Percentiles rank a stretch among this genome's conserved stretches.
Evolutionary conservation across 1,140 invertebrate genomes (phyloP).

Genomic region (Sitodiplosis mosellana): DNA sequence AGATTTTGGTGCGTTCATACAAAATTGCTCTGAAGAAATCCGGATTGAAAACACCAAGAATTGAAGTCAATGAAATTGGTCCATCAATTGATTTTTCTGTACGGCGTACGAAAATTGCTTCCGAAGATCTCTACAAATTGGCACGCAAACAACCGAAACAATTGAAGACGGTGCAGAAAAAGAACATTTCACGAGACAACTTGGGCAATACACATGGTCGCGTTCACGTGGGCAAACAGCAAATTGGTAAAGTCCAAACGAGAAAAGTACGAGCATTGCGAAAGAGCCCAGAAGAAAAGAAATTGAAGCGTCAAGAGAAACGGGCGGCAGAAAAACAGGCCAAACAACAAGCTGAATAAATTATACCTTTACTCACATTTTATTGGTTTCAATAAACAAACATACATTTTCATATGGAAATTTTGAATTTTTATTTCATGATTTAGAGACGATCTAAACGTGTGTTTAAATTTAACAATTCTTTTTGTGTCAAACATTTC

Average conservation of each 20-base stretch:
- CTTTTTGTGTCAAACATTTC: too few species aligned
- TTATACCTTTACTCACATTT: too few species aligned
- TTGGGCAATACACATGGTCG: conserved; percentile 81
- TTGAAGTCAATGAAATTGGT: conserved; percentile 25
- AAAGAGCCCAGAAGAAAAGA: conserved; percentile 50
- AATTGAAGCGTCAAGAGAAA: conserved; percentile 33
- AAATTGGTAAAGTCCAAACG: conserved; percentile 70
- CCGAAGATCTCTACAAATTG: conserved; percentile 76
- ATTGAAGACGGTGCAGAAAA: conserved; percentile 65
- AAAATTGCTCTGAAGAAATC: conserved; percentile 84
- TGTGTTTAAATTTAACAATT: too few species aligned
- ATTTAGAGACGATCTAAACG: too few species aligned
- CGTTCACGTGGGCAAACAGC: conserved; percentile 82
- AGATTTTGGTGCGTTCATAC: conserved; percentile 74
- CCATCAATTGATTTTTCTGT: conserved; percentile 79
- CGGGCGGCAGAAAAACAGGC: conserved; percentile 20
- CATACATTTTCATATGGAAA: too few species aligned
- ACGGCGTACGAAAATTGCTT: conserved; percentile 71
- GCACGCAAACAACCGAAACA: conserved; percentile 70
- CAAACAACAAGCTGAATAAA: not conserved
- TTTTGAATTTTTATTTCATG: too few species aligned
- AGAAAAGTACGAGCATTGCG: conserved; percentile 87
- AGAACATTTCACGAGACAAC: conserved; percentile 74
- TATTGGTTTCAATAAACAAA: too few species aligned
- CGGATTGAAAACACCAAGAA: conserved; percentile 62